Evolutionary conservation across 2,113 vertebrate species (phyloP), one percentile per base, ranked within the genome.

Genomic region (Chlamydotis undulata): DNA sequence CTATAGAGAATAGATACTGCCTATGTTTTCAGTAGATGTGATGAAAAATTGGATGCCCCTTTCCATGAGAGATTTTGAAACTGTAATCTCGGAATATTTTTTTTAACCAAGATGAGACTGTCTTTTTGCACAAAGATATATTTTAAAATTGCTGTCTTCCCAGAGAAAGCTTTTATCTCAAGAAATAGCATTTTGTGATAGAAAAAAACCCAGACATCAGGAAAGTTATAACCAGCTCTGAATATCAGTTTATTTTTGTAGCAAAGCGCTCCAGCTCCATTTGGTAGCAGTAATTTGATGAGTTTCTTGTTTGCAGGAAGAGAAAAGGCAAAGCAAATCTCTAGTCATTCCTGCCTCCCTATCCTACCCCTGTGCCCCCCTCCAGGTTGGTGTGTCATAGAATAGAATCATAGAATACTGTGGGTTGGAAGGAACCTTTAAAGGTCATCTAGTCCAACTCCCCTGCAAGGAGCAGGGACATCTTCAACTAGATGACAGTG

Each of bases 131-230:
- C 1, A 4, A 85, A 73, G 49, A 69, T 9, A 4, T 90, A 71
- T 91, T 92, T 82, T 87, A 88, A 96, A 95, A 92, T 73, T 57
- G 35, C 74, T 92, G 31, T 65, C 86, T 96, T 94, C 33, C 19
- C 57, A 57, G 65, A 73, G 37, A 85, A 84, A 79, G 65, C 69
- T 92, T 94, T 94, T 78, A 89, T 84, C 81, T 91, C 53, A 71
- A 91, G 39, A 45, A 92, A 61, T 6, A 74, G 21, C 45, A 26
- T 92, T 93, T 73, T 73, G 29, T 61, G 10, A 12, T 55, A 24
- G 3, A 11, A 25, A 43, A n/a, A 53, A 63, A 67, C 33, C 37
- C 37, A 41, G 3, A 17, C 59, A 81, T 37, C 10, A 37, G 37
- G 19, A 70, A 93, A 73, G 23, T 71, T 77, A 53, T 69, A 87